Base-by-base conservation (phyloP, 2,797 vertebrate species). In the Chanos chanos region DNA sequence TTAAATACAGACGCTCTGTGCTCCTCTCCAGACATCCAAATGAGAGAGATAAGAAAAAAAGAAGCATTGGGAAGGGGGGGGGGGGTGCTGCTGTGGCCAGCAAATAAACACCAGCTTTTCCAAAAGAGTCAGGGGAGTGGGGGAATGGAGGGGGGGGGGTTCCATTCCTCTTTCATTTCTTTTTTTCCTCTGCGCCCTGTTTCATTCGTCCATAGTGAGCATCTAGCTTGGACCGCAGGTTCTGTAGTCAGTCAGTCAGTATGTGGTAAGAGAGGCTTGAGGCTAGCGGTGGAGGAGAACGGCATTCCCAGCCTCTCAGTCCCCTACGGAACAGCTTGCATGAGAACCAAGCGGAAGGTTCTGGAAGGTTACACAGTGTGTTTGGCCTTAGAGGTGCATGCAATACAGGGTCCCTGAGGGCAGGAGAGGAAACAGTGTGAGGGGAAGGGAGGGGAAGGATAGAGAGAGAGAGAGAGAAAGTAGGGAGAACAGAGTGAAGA, bases 321-420 rank as follows among this genome's bases (percentile, higher is more conserved):
- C 60, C 24, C 16, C 57, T 13, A 9, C 22, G n/a, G 34, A 37
- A 15, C 16, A 3, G 7, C 33, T 22, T 48, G 56, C 24, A 8
- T 60, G 44, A 60, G 44, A 60, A 49, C 49, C n/a, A 6, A 24
- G 60, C 15, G 12, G 39, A 1, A 47, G 39, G 44, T 22, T 37
- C 59, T 37, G 7, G 33, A 49, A 49, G 40, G 25, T 49, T 1
- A 4, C 48, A 24, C 39, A 44, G 22, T 59, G 56, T 19, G 33
- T 12, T 37, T 48, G 44, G 56, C 34, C 48, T 33, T 7, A 28
- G n/a, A n/a, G n/a, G n/a, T n/a, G n/a, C n/a, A n/a, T n/a, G 4
- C 16, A n/a, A 7, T 34, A 30, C 16, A 15, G 12, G 75, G 68
- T 71, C 73, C 68, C 65, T 44, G 69, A 73, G n/a, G 13, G 13